Evolutionary conservation across 1,140 invertebrate genomes (phyloP), one percentile per base, ranked within the genome.

Genomic region (Melipona quadrifasciata): DNA sequence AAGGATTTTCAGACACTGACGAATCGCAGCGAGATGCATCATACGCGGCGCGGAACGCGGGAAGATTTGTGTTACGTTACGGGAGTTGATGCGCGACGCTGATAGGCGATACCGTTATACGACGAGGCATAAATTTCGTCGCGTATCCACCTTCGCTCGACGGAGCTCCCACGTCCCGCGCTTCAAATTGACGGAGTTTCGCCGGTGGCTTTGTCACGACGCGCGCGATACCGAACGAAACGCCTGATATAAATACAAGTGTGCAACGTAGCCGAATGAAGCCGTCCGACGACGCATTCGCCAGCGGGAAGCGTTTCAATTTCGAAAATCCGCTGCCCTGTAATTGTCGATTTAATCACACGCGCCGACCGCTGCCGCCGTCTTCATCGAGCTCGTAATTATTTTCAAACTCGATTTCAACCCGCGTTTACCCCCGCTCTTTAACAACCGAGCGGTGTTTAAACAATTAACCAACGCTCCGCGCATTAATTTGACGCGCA

Each of bases 61-160:
- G 67, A 65, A 78, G 82, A 83, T 83, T 79, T 84, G 75, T 78
- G 67, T 72, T 84, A 72, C 82, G 39, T 47, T 47, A 47, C 39
- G 39, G 39, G 47, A 51, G 75, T 61, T 61, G 82, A 78, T 83
- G 57, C 74, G 21, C 10, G 51, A 19, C 24, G 19, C 64, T 14
- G 76, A 72, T 79, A 84, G 65, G 21, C 47, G 39, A 67, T 84
- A 68, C 53, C 31, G 57, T 51, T 68, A 58, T 61, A 72, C 58
- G 82, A 79, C 82, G 31, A 55, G 55, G 27, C 70, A 84, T 79
- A 79, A 84, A 84, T 84, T 84, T 64, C 72, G 72, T 64, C 55
- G 3, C 39, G 53, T n/a, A n/a, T 31, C 75, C 58, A 53, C 76
- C 70, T 53, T 53, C 47, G 58, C 24, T 47, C 39, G 27, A 31